Conservation (phyloP, 2,797 vertebrate species). For the Clarias laeviceps region DNA sequence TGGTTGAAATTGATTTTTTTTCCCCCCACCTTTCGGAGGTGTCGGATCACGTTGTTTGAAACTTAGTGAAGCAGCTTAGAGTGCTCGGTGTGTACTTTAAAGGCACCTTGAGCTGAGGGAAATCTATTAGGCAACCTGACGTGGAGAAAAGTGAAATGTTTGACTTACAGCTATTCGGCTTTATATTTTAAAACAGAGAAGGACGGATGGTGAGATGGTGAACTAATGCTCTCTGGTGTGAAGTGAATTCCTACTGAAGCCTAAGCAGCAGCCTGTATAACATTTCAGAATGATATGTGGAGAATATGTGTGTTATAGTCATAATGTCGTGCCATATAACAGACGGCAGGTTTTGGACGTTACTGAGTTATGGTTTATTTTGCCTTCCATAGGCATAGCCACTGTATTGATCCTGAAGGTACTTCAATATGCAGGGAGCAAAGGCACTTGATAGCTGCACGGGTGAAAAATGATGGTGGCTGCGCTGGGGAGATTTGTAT, state of each 20-base stretch:
- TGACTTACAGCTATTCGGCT: slow-evolving; percentile 6
- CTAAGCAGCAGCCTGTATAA: slow-evolving; percentile 37
- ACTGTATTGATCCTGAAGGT: slow-evolving; percentile 72
- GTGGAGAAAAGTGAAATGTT: slow-evolving; percentile 23
- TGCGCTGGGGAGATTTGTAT: slow-evolving; percentile 70
- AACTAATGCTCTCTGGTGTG: slow-evolving; percentile 1
- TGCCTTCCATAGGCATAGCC: slow-evolving; percentile 67
- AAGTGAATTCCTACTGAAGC: slow-evolving; percentile 25
- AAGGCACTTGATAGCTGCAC: slow-evolving; percentile 72
- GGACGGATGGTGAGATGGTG: neutral
- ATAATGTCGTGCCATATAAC: slow-evolving; percentile 68
- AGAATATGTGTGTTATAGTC: slow-evolving; percentile 59
- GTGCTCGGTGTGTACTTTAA: slow-evolving; percentile 16
- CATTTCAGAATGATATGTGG: slow-evolving; percentile 40
- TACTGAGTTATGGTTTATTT: slow-evolving; percentile 79
- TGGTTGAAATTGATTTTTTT: slow-evolving; percentile 76
- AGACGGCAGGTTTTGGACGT: slow-evolving; percentile 74
- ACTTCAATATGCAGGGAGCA: slow-evolving; percentile 71
- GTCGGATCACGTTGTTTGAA: slow-evolving; percentile 39
- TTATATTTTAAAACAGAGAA: neutral
- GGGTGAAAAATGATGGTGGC: slow-evolving; percentile 76
- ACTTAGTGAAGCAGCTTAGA: slow-evolving; percentile 27
- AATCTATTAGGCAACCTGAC: slow-evolving; percentile 30
- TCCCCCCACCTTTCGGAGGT: slow-evolving; percentile 32
- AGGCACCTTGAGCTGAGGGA: slow-evolving; percentile 28